phyloP scores from a whole-genome alignment of 1,140 invertebrate species.

The Halesus radiatus region DNA sequence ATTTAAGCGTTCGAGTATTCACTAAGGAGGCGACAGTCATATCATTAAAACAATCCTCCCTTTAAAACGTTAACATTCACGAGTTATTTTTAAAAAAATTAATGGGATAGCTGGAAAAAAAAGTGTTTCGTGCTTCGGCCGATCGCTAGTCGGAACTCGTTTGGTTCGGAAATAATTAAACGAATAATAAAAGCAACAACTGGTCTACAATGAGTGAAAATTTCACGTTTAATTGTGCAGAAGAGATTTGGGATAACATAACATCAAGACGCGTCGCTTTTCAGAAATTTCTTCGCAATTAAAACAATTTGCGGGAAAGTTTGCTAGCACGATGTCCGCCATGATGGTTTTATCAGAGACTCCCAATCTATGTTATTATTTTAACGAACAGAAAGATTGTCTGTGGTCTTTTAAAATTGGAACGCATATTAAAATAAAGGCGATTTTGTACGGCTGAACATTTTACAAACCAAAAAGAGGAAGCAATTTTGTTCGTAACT shows the following conservation, averaged over 20 bases:
- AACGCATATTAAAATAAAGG: no score
- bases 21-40: no score
- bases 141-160: neutral
- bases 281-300: neutral
- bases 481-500: no score
- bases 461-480: no score
- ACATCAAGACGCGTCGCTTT: neutral
- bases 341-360: neutral
- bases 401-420: no score
- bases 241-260: no score
- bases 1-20: no score
- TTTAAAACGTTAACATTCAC: neutral
- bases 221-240: neutral
- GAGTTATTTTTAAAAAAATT: slow-evolving; percentile 5
- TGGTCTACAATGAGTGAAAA: neutral
- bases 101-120: neutral
- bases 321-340: neutral
- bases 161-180: neutral
- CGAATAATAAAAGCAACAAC: neutral
- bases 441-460: no score
- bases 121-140: neutral
- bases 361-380: no score
- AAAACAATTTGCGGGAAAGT: slow-evolving; percentile 18
- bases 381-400: no score
- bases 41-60: no score